These are phyloP conservation scores for Psittacula cyanocephala DNA, from an alignment of 2,113 vertebrate genomes.

Conservation along the genomic window DNA sequence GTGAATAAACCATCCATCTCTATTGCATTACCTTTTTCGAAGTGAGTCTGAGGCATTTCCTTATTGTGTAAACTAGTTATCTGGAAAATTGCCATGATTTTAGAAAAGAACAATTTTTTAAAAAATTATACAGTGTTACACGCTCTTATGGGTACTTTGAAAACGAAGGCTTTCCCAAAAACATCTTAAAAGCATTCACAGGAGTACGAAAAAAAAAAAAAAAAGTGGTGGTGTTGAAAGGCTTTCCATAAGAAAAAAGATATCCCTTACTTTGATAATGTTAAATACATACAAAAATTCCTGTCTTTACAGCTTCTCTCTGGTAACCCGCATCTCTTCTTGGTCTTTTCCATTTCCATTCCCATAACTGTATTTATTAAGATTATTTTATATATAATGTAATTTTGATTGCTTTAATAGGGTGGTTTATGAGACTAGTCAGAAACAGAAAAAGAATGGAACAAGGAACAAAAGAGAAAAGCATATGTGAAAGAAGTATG, in stretches of 20 bases:
- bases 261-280: slow-evolving; percentile 2
- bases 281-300: slow-evolving; percentile 65
- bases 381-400: slow-evolving; percentile 25
- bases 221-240: background rate
- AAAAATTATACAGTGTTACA: slow-evolving; percentile 68
- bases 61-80: slow-evolving; percentile 77
- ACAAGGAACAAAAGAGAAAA: background rate
- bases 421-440: background rate
- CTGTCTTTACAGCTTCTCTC: slow-evolving; percentile 25
- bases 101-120: slow-evolving; percentile 65
- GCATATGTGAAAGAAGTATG: background rate
- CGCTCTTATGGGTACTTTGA: slow-evolving; percentile 71
- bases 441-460: slow-evolving; percentile 11
- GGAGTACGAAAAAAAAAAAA: background rate
- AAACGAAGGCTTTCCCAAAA: slow-evolving; percentile 68
- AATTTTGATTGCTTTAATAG: slow-evolving; percentile 61
- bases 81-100: slow-evolving; percentile 75
- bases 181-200: slow-evolving; percentile 71
- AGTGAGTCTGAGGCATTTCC: slow-evolving; percentile 54
- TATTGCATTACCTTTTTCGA: slow-evolving; percentile 40
- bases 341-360: slow-evolving; percentile 57
- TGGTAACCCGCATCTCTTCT: slow-evolving; percentile 7
- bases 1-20: background rate
- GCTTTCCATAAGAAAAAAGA: slow-evolving; percentile 17
- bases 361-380: slow-evolving; percentile 18